Evolutionary conservation across 2,888 invertebrate species (phyloP).

Genomic region (Cyclophora albipunctata): DNA sequence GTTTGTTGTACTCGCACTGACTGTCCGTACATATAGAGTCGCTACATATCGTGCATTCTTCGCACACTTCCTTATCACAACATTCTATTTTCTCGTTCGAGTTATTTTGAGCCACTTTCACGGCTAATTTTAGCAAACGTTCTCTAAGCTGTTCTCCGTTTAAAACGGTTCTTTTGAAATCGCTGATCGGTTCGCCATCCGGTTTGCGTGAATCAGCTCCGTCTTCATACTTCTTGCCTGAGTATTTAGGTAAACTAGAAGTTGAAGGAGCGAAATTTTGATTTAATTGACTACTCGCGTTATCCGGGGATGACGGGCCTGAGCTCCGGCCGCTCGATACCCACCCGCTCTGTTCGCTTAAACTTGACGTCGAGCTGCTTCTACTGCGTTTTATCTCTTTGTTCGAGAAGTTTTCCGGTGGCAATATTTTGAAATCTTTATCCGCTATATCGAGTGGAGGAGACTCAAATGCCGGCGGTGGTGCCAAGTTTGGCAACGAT

Average conservation of each 20-base stretch:
- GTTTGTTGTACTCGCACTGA: conserved; percentile 67
- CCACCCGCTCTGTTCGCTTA: conserved; percentile 92
- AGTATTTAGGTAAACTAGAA: conserved; percentile 36
- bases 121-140: conserved; percentile 78
- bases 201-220: conserved; percentile 30
- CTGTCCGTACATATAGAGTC: conserved; percentile 71
- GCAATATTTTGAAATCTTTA: conserved; percentile 68
- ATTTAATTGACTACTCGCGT: conserved; percentile 68
- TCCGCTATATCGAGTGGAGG: conserved; percentile 69
- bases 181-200: conserved; percentile 54
- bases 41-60: conserved; percentile 69
- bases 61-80: conserved; percentile 70
- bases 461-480: conserved; percentile 77
- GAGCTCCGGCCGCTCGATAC: conserved; percentile 85
- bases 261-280: conserved; percentile 57
- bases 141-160: conserved; percentile 81
- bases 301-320: conserved; percentile 78
- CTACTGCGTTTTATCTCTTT: conserved; percentile 57
- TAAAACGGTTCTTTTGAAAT: conserved; percentile 66
- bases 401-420: conserved; percentile 65
- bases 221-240: conserved; percentile 42
- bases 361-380: conserved; percentile 78
- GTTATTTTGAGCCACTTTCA: conserved; percentile 62
- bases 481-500: conserved; percentile 82
- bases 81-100: conserved; percentile 69